Evolutionary conservation across 30 jellyfish, hydroid and myxozoan genomes (phyloP).

Genomic region (Turritopsis rubra): DNA sequence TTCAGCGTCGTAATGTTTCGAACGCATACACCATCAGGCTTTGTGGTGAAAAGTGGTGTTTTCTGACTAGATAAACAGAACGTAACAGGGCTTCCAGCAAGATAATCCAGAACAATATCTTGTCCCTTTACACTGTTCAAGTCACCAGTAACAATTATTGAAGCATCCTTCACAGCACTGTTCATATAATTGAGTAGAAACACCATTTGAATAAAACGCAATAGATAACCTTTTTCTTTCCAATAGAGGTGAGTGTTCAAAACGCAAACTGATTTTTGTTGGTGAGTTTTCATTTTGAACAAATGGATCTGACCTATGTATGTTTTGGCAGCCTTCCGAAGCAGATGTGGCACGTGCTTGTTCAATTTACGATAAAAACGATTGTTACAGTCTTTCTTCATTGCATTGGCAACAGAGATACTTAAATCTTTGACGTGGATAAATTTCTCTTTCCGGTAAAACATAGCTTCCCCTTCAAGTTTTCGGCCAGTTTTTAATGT

Average conservation of each 20-base stretch:
- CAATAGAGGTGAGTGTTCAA: slow-evolving; percentile 77
- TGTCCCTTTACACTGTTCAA: slow-evolving; percentile 53
- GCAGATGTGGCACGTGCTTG: slow-evolving; percentile 36
- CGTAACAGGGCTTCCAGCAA: slow-evolving; percentile 51
- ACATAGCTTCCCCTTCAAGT: slow-evolving; percentile 93
- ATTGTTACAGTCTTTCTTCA: slow-evolving; percentile 34
- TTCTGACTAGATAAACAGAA: slow-evolving; percentile 12
- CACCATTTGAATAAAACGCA: slow-evolving; percentile 73
- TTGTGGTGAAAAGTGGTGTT: neutral
- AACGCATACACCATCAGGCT: neutral
- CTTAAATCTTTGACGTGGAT: slow-evolving; percentile 18
- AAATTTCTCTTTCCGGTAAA: slow-evolving; percentile 32
- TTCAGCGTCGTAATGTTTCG: slow-evolving; percentile 2
- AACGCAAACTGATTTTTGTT: slow-evolving; percentile 39
- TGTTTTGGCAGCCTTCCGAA: slow-evolving; percentile 37
- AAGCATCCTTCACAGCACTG: slow-evolving; percentile 16
- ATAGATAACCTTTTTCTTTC: slow-evolving; percentile 48
- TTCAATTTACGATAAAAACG: slow-evolving; percentile 27
- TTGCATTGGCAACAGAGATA: slow-evolving; percentile 46
- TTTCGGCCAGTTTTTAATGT: slow-evolving; percentile 62
- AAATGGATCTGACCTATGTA: slow-evolving; percentile 70
- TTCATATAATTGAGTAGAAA: slow-evolving; percentile 36
- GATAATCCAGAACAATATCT: slow-evolving; percentile 45
- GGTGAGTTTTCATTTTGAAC: slow-evolving; percentile 22
- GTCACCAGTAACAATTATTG: slow-evolving; percentile 62